Base-by-base conservation (phyloP, 2,888 invertebrate species). In the Mesoligia furuncula region DNA sequence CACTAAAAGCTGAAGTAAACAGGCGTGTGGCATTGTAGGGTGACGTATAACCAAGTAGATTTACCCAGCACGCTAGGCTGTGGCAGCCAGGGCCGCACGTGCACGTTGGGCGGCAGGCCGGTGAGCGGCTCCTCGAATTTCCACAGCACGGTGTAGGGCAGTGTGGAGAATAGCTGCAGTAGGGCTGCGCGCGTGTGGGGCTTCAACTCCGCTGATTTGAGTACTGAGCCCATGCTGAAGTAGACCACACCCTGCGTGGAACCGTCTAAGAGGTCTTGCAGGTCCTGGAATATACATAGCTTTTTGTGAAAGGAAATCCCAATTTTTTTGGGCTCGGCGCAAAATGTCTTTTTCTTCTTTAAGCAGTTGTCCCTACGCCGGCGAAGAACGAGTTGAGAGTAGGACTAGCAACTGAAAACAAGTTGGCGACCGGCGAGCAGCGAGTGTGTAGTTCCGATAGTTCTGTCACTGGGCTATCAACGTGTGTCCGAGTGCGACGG, bases 31-130 rank as follows among this genome's bases (percentile, higher is more conserved):
- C 13, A n/a, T n/a, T n/a, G n/a, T 11, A 11, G n/a, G 0, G 1
- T n/a, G 54, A n/a, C n/a, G 57, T 57, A 24, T 54, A 54, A 54
- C 24, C 0, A 54, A 24, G 1, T 57, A 20, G 5, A 8, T 57
- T 84, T 83, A 97, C 97, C 95, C 17, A 97, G 90, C 57, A 97
- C 92, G 84, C 97, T 96, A 24, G 95, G 90, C 83, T 97, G 97
- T 0, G 97, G 97, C 88, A 97, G 90, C 97, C 97, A 97, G 1
- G 95, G 87, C 36, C 92, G 90, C 3, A 96, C 89, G 74, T 96
- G 95, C 0, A 97, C 93, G 72, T 97, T 97, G 73, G 92, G 90
- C 0, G 97, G 96, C 27, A 95, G 85, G 6, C 69, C 59, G 2
- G 90, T 87, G 1, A 96, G 72, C 0, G 93, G 83, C 11, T 93